A percentile compares a stretch with the other conserved stretches of the same genome.
Conservation (phyloP, 2,888 invertebrate species). For the Bugula neritina region DNA sequence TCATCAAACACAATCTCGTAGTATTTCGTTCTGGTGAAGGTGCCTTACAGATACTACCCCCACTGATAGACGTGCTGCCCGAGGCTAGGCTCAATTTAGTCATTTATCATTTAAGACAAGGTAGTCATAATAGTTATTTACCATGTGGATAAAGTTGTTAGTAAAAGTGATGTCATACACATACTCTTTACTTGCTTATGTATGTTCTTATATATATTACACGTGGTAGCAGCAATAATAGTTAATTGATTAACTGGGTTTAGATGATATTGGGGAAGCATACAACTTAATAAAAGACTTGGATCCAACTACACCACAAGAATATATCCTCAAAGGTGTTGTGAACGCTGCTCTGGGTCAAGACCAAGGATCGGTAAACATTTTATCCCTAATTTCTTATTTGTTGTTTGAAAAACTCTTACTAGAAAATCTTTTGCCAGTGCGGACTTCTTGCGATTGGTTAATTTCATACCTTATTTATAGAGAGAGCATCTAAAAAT, state of each 20-base stretch:
- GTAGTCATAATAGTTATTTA: too few species aligned
- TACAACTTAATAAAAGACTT: conserved; percentile 80
- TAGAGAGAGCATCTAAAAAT: conserved; percentile 88
- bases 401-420: neutral
- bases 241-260: too few species aligned
- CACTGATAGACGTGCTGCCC: conserved; percentile 86
- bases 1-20: conserved; percentile 85
- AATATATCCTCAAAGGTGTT: conserved; percentile 92
- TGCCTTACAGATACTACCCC: conserved; percentile 83
- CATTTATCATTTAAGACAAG: conserved; percentile 81
- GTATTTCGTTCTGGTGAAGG: conserved; percentile 91
- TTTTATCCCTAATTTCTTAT: too few species aligned
- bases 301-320: conserved; percentile 87
- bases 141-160: too few species aligned
- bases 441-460: neutral
- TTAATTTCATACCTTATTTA: conserved; percentile 37
- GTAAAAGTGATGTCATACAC: too few species aligned
- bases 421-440: neutral
- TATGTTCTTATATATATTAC: too few species aligned
- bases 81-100: conserved; percentile 94
- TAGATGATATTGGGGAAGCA: conserved; percentile 79
- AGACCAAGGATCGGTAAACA: conserved; percentile 76
- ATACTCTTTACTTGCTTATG: too few species aligned
- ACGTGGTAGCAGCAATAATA: too few species aligned
- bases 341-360: conserved; percentile 90